Evolutionary conservation across 92 coral and sea anemone species (phyloP), one percentile per base, ranked within the genome.

Genomic region (Heliopora coerulea): DNA sequence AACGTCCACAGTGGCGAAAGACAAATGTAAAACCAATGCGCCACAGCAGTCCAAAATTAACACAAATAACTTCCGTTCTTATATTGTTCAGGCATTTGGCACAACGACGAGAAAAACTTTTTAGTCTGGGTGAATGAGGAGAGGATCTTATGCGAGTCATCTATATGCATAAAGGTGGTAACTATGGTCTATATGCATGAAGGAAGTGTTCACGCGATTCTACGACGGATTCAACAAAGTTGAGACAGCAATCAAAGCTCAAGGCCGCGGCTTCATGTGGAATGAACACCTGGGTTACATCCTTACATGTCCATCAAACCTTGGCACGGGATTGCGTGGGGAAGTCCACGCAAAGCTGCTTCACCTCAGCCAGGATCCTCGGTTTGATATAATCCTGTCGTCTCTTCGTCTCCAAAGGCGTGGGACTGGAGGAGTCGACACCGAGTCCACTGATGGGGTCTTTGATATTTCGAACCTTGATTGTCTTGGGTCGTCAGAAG

Each of bases 201-300:
- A 75, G 28, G 83, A 82, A 20, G 92, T 91, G 29, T 91, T 91
- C 72, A 79, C 85, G 54, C 90, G 97, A 5, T 91, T 91, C 83
- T 91, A 95, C 66, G 85, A 83, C 13, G 97, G 97, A 26, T 84
- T 91, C 24, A 84, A 81, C 68, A 91, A 86, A 56, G 75, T 91
- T 18, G 97, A 91, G 67, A 18, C 82, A 11, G 95, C 91, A 13
- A 91, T 91, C 60, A 86, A 91, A 65, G 78, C 87, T 25, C 86
- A 88, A 64, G 97, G 97, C 12, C 83, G 86, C 37, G 88, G 82
- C 26, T 91, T 91, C 49, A 91, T 91, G 97, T 91, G 97, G 97
- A 91, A 78, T 30, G 80, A 84, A 35, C 97, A 91, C 57, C 83
- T 91, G 49, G 97, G 97, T 0, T 91, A 73, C 74, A 64, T 91